A percentile compares a stretch with the other conserved stretches of the same genome.
These are phyloP conservation scores for Lepidocyrtinus sp. DNA, from an alignment of 2,888 invertebrate genomes.

Conservation along the genomic window DNA sequence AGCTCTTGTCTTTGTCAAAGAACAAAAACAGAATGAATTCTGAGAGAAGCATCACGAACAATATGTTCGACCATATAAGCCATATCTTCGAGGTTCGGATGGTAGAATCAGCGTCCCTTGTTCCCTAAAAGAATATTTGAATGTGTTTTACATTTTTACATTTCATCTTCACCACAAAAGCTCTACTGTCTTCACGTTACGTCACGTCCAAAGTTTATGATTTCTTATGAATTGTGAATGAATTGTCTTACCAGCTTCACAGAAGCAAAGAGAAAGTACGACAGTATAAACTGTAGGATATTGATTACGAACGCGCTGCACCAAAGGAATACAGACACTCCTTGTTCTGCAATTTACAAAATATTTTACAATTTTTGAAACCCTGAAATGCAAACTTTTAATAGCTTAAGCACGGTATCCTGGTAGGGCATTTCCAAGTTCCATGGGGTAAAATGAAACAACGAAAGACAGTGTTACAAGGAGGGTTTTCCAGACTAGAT, in stretches of 20 bases:
- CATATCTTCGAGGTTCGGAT: slow-evolving; percentile 40
- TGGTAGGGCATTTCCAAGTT: no score
- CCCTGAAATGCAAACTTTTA: neutral
- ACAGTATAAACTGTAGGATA: slow-evolving; percentile 42
- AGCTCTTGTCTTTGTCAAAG: slow-evolving; percentile 53
- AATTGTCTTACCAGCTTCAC: slow-evolving; percentile 48
- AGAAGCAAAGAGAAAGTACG: slow-evolving; percentile 46
- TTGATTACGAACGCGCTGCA: slow-evolving; percentile 51
- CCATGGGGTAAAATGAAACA: no score
- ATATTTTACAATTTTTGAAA: neutral
- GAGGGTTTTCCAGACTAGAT: no score
- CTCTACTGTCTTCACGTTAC: no score
- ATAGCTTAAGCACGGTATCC: no score
- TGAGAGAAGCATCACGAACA: slow-evolving; percentile 54
- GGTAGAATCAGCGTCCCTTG: slow-evolving; percentile 38
- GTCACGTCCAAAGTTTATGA: no score
- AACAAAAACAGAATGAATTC: slow-evolving; percentile 57
- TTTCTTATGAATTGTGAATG: no score
- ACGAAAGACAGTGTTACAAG: no score
- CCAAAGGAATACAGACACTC: slow-evolving; percentile 53
- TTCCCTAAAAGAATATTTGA: no score
- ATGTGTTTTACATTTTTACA: no score
- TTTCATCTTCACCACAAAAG: no score
- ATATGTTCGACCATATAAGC: slow-evolving; percentile 48
- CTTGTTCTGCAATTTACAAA: slow-evolving; percentile 50